Evolutionary conservation across 2,113 vertebrate genomes (phyloP).

Genomic region (Thamnophis sirtalis): DNA sequence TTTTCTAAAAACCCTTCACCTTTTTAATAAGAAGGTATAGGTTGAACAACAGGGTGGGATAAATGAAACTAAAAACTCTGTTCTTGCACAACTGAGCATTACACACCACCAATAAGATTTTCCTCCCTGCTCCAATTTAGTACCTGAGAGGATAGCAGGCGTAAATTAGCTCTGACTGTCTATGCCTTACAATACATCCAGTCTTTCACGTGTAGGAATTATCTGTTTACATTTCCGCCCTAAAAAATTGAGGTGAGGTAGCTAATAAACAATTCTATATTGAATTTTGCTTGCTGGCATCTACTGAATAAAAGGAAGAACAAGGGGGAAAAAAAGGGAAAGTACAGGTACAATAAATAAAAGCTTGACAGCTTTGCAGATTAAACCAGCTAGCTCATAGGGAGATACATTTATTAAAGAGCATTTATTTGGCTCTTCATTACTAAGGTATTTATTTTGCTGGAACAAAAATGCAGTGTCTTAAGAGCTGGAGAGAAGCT

Average conservation of each 20-base stretch:
- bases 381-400: background rate
- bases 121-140: slow-evolving; percentile 7
- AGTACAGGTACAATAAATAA: background rate
- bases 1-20: slow-evolving; percentile 4
- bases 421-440: background rate
- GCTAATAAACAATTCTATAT: background rate
- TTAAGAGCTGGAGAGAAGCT: background rate
- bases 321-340: background rate
- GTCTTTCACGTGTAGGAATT: background rate
- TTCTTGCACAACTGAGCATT: background rate
- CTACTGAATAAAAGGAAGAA: background rate
- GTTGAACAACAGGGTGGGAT: background rate
- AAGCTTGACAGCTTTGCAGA: background rate
- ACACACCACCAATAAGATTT: background rate
- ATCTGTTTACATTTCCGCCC: background rate
- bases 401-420: background rate
- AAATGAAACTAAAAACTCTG: slow-evolving; percentile 6
- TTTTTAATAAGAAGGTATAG: background rate
- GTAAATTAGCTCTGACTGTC: background rate
- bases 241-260: background rate
- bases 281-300: background rate
- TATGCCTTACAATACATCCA: background rate
- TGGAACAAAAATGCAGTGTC: background rate
- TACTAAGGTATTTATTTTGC: background rate
- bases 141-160: background rate